Base-by-base conservation (phyloP, 2,888 invertebrate genomes). In the Drosophila cyrtoloma region DNA sequence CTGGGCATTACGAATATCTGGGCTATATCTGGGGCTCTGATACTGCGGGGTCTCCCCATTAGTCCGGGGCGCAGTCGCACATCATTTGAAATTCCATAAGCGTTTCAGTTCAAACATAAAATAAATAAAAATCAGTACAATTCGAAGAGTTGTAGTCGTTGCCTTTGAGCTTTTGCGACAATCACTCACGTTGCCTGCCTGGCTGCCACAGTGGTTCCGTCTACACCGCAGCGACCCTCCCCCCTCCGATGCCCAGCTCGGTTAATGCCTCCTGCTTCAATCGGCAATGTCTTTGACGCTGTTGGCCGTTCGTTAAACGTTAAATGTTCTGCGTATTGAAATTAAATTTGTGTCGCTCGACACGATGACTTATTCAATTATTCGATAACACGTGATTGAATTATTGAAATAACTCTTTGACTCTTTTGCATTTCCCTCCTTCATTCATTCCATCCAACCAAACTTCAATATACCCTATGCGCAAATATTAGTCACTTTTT, bases 51-150 rank as follows among this genome's bases (percentile, higher is more conserved):
- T 62, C 56, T 56, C 35, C 69, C 72, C 71, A 79, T 77, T 62
- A 77, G 59, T 66, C 28, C 63, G 75, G 79, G 82, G 82, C 79
- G 79, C 79, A 84, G 83, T 79, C 69, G 79, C 52, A 71, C 82
- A 79, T 79, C 62, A 86, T 82, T 88, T 88, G 81, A 76, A 80
- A 91, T 91, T 91, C 91, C 86, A 82, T 75, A 71, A 84, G 75
- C 91, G 91, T 91, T 91, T 91, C 80, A 77, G 83, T 90, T 89
- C 81, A 84, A 89, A 91, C 92, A 91, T 92, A 90, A 91, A 91
- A 91, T 91, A 91, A 91, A 87, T 87, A 87, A 87, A 87, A 87
- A 89, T 87, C 89, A 87, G 87, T 89, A 87, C 89, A 87, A 89
- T 89, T 87, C 90, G 89, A 87, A 89, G 83, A 81, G 78, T 74